Conservation (phyloP, 2,797 vertebrate genomes). For the Acipenser transmontanus region DNA sequence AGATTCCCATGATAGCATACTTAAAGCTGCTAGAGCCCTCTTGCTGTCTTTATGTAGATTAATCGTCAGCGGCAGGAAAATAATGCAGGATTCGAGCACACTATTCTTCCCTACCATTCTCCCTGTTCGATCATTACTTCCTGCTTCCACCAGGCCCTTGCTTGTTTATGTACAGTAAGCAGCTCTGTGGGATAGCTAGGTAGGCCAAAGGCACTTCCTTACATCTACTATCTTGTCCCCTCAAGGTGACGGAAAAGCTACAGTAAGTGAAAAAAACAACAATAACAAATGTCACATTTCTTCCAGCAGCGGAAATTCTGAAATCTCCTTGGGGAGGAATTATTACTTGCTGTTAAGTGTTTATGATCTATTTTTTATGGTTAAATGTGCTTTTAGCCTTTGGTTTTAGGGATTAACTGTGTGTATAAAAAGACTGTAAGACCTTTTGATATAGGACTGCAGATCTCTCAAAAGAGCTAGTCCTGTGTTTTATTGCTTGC, state of each 20-base stretch:
- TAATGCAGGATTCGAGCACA: neutral
- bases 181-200: neutral
- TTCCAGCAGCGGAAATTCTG: neutral
- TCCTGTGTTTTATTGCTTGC: neutral
- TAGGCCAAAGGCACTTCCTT: constrained; percentile 6
- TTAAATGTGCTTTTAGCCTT: neutral
- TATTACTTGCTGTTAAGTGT: neutral
- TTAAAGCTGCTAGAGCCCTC: constrained; percentile 92
- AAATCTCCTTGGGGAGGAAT: too few species aligned
- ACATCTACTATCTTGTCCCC: neutral
- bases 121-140: neutral
- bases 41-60: constrained; percentile 67
- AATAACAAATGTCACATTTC: neutral
- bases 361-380: constrained; percentile 6
- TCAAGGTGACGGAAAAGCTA: constrained; percentile 3
- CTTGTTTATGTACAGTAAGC: neutral
- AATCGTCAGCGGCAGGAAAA: constrained; percentile 54
- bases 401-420: neutral
- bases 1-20: constrained; percentile 98
- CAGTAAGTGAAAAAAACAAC: neutral
- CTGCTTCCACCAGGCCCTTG: neutral
- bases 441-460: neutral
- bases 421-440: neutral
- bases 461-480: neutral
- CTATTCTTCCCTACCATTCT: neutral